Percentiles rank a stretch among this genome's conserved stretches.
Evolutionary conservation across 2,797 vertebrate genomes (phyloP).

Genomic region (Chanos chanos): DNA sequence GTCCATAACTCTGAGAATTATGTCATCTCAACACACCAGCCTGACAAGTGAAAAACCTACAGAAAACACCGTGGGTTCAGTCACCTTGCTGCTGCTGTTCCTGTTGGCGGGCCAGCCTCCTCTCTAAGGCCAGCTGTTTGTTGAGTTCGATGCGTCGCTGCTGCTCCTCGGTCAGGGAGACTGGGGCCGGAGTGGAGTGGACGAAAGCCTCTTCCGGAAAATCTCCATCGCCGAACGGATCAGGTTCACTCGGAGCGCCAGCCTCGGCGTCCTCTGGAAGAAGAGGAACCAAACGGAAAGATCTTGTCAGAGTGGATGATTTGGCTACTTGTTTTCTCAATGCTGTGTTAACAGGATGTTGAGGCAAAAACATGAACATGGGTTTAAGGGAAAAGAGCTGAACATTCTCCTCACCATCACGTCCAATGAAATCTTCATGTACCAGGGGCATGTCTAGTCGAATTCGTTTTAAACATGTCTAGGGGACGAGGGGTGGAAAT

Average conservation of each 20-base stretch:
- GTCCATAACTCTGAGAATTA: no score
- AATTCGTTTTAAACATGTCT: slow-evolving; percentile 95
- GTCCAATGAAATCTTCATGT: slow-evolving; percentile 80
- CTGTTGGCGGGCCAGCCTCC: slow-evolving; percentile 75
- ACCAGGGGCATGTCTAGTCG: slow-evolving; percentile 89
- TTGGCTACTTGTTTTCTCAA: no score
- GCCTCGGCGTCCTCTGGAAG: slow-evolving; percentile 50
- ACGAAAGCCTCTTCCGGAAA: slow-evolving; percentile 40
- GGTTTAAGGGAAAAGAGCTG: no score
- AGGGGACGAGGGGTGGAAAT: slow-evolving; percentile 7
- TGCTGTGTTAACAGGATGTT: no score
- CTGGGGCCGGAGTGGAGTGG: slow-evolving; percentile 50
- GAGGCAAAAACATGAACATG: no score
- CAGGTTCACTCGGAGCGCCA: slow-evolving; percentile 36
- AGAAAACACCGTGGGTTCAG: not conserved
- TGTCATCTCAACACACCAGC: no score
- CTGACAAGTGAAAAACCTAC: no score
- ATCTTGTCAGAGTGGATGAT: no score
- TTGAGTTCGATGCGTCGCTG: slow-evolving; percentile 80
- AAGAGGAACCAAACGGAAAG: not conserved
- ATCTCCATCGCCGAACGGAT: slow-evolving; percentile 45
- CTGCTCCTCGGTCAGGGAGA: slow-evolving; percentile 81
- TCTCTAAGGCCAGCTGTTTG: slow-evolving; percentile 82
- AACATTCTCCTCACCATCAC: slow-evolving; percentile 64
- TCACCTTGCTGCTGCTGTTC: slow-evolving; percentile 63